Base-by-base conservation (phyloP, 1,140 invertebrate species). In the Tetramorium parvispinum region DNA sequence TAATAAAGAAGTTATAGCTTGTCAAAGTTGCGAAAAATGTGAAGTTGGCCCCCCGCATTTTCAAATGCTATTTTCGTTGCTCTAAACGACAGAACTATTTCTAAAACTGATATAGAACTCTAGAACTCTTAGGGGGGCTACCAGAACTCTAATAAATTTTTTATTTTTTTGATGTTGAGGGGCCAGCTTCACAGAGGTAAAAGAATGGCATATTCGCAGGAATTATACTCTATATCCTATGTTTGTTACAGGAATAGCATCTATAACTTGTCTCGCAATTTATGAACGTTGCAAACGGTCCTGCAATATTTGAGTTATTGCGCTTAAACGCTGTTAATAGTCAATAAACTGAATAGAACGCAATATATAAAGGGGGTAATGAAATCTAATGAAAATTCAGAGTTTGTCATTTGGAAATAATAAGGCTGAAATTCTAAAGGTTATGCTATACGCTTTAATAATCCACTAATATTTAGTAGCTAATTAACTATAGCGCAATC, bases 281-380 rank as follows among this genome's bases (percentile, higher is more conserved):
- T 89, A 90, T 63, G 73, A 87, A 90, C 40, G 55, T 21, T 21
- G n/a, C 40, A 3, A 16, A 46, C 18, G 43, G 32, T 78, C 49
- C n/a, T 21, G 43, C 87, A 59, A 87, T 91, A 91, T 78, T 66
- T 73, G 81, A 82, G 46, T 85, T 87, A 87, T 82, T 76, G 82
- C 46, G 70, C 27, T 82, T 89, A 87, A 90, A 91, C 59, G 57
- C 76, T 88, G 40, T 71, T 76, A 85, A 91, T 91, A 85, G 76
- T 71, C 59, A 53, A 68, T 78, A 77, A 51, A 73, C 40, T 86
- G 65, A 76, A 75, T 83, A 49, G 53, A 75, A 73, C 27, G n/a
- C 18, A 75, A 57, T 73, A 61, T 82, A 83, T 79, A 43, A 59
- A 24, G 2, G 40, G 24, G 18, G 40, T 82, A 82, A 82, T 73